Evolutionary conservation across 1,140 invertebrate genomes (phyloP).

Genomic region (Ladona fulva): DNA sequence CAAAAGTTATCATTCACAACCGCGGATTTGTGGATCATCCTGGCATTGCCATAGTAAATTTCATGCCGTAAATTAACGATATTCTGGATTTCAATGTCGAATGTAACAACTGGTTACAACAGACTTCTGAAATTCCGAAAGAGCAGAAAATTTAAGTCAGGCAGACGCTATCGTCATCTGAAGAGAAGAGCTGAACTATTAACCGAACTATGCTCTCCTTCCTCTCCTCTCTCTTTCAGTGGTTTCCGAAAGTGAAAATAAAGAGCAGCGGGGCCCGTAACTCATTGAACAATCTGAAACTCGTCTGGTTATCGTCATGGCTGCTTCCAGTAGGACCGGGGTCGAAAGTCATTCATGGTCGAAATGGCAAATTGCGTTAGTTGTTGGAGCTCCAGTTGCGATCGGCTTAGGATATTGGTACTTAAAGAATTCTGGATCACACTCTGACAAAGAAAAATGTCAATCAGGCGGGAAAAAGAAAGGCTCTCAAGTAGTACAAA

Average conservation of each 20-base stretch:
- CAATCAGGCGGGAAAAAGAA: constrained; percentile 27
- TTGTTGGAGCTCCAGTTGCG: constrained; percentile 69
- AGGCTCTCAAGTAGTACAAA: background rate
- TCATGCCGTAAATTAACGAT: too few relatives aligned
- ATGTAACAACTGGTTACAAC: too few relatives aligned
- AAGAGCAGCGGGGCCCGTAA: background rate
- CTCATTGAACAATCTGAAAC: background rate
- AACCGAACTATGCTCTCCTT: too few relatives aligned
- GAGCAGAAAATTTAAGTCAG: too few relatives aligned
- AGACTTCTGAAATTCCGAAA: too few relatives aligned
- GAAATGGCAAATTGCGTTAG: constrained; percentile 66
- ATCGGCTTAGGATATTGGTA: constrained; percentile 75
- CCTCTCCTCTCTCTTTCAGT: too few relatives aligned
- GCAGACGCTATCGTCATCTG: too few relatives aligned
- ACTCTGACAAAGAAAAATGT: constrained; percentile 26
- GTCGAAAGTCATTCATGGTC: constrained; percentile 30
- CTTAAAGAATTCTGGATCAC: constrained; percentile 44
- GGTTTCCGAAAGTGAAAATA: background rate
- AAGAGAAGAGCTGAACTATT: too few relatives aligned
- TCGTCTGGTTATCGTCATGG: background rate
- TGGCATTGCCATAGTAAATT: too few relatives aligned
- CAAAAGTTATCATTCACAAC: too few relatives aligned
- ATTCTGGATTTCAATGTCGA: too few relatives aligned
- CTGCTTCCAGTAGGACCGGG: background rate
- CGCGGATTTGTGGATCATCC: too few relatives aligned